A percentile compares a stretch with the other conserved stretches of the same genome.
These are phyloP conservation scores for Hirtodrosophila alboralis DNA, from an alignment of 2,888 invertebrate species.

Conservation along the genomic window DNA sequence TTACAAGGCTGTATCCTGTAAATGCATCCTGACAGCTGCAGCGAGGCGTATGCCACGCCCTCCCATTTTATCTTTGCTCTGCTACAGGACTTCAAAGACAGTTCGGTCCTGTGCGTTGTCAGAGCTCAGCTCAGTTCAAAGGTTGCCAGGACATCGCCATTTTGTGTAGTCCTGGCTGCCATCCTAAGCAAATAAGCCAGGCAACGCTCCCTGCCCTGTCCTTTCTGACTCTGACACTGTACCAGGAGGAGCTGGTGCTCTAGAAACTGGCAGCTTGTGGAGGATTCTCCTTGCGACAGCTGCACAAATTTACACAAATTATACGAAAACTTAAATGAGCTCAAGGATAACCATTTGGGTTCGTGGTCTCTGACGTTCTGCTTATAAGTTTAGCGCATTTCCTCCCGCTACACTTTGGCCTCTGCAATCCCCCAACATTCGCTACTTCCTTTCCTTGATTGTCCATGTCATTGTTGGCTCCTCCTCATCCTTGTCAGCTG, in stretches of 20 bases:
- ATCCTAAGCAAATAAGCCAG: constrained; percentile 70
- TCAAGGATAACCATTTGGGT: constrained; percentile 34
- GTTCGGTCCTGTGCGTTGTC: background rate
- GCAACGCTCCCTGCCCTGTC: background rate
- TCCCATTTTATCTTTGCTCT: constrained; percentile 19
- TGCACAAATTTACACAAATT: constrained; percentile 64
- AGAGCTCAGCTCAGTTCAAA: background rate
- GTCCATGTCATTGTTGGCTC: constrained; percentile 42
- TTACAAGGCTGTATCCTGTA: constrained; percentile 6
- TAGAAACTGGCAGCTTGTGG: too few relatives aligned
- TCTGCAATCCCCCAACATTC: constrained; percentile 1
- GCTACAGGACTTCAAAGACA: constrained; percentile 29
- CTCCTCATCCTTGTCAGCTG: constrained; percentile 26
- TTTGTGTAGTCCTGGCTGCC: constrained; percentile 32
- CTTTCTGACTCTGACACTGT: background rate
- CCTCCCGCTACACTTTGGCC: too few relatives aligned
- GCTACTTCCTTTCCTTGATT: background rate
- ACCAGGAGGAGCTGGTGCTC: too few relatives aligned
- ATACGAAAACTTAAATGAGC: constrained; percentile 67
- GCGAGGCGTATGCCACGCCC: constrained; percentile 50
- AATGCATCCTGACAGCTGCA: constrained; percentile 63
- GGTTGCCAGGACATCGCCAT: constrained; percentile 37
- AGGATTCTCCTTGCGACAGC: constrained; percentile 36
- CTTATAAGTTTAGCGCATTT: constrained; percentile 75
- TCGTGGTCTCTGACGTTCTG: constrained; percentile 22